Evolutionary conservation across 2,888 invertebrate genomes (phyloP), one percentile per base, ranked within the genome.

Genomic region (Terebella lapidaria): DNA sequence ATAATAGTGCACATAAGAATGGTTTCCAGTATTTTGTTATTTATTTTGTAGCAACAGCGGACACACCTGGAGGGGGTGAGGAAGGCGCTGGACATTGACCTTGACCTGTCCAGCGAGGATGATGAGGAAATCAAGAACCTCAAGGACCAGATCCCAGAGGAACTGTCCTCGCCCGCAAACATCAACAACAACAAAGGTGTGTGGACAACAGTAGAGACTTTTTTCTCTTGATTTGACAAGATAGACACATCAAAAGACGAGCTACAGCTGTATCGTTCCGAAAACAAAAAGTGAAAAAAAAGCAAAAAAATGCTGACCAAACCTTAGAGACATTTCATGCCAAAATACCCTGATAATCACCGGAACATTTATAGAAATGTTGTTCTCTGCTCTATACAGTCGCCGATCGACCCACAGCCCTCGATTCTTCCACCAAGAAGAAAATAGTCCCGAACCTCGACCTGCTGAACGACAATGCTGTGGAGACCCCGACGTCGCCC

Each of bases 371-470:
- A 15, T 35, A 35, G 42, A 15, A 35, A 35, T 35, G 10, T 35
- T 35, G 10, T 35, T 35, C n/a, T n/a, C 42, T n/a, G n/a, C n/a
- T n/a, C 42, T 49, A 24, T 49, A 22, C n/a, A n/a, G n/a, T 49
- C 56, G 62, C 62, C 1, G 22, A 2, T 20, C 42, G 62, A 5
- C 62, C 62, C 4, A 46, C 18, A n/a, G 24, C 42, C 30, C 35
- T 62, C 3, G 59, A 59, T 46, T 49, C 58, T 10, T 54, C 60
- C 2, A 54, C 60, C 1, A 57, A 58, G 60, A 63, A 63, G 58
- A 60, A 60, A 46, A 63, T 63, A 51, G 49, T 60, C 42, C 63
- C 63, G 1, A 58, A 54, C 22, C n/a, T 57, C 52, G 60, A 57
- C 45, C 42, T 60, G 15, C 57, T 63, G 24, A 20, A 56, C 10